Base-by-base conservation (phyloP, 2,113 vertebrate species). In the Myiagra hebetior region DNA sequence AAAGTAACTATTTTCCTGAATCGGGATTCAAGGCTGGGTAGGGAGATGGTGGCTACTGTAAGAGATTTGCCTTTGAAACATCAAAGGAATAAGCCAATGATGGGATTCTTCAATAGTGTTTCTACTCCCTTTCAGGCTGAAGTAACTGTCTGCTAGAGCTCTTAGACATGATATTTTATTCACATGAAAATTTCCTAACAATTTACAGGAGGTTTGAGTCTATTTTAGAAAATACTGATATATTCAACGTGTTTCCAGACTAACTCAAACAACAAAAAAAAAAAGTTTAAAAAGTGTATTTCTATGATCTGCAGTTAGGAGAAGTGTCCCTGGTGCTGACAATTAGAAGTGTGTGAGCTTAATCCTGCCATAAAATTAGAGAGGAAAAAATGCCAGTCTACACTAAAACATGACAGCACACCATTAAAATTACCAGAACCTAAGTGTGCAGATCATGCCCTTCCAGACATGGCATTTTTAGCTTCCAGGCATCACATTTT, bases 381-480 rank as follows among this genome's bases (percentile, higher is more conserved):
- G 21, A 76, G 26, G 41, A n/a, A 60, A 75, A 95, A 84, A 91
- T 79, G 85, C 39, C 89, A 91, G 73, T 37, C 89, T 91, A 77
- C 39, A 28, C 15, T 88, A 87, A 84, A 91, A 91, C 80, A 95
- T 62, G 84, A 95, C 68, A 95, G 89, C 73, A 89, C 72, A 89
- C 59, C 65, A 91, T 80, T 92, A 77, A 50, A 89, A 91, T 77
- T 85, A 89, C 57, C 64, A 95, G 76, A 88, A 87, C 22, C 33
- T 41, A 68, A 60, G 56, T 49, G 31, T 69, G 60, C 44, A 26
- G 59, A 92, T 83, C 73, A 92, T 64, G 49, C 37, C 27, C 52
- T 93, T 93, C 44, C 80, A 96, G 76, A 87, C 73, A 44, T 21
- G 64, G 86, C 80, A 92, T 89, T 95, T 92, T 92, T 84, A 77